Evolutionary conservation across 2,888 invertebrate genomes (phyloP), one percentile per base, ranked within the genome.

Genomic region (Boloria selene): DNA sequence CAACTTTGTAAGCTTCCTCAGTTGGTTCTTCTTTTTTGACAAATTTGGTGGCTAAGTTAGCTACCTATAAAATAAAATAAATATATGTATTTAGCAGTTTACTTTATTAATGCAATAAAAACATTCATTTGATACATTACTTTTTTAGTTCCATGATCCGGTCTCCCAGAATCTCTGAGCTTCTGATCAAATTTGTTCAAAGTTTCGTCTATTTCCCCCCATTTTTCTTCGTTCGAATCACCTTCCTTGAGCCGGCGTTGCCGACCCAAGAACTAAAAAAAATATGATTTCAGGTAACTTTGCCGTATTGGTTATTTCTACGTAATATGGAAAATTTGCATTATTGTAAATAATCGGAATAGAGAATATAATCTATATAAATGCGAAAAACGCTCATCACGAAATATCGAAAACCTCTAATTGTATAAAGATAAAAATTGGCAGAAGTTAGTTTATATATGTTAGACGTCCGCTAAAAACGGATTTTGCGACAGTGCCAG

Each of bases 11-110:
- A 62, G 88, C 81, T 73, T 93, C 93, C 14, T 50, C 31, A 4
- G 13, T 59, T 38, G 92, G 88, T 77, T 93, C 93, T 54, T 88
- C 93, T 76, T 93, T 93, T 77, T 92, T 97, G 94, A 83, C 96
- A 66, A 91, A 91, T 73, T 88, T 90, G 10, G 82, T 97, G n/a
- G 97, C 97, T 89, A 98, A 95, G 64, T 95, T 95, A 47, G 97
- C 97, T 13, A 98, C 97, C 90, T 90, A 72, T 38, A 73, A 65
- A 60, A 53, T 26, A 59, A 17, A 17, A 26, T 16, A 16, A 3
- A 16, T 7, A 13, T 4, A 17, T 49, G 17, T 16, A 16, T 49
- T 31, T 38, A 17, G 16, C 5, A 49, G 13, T 59, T 3, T 7
- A 31, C 0, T 16, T 16, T 1, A 55, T 18, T 26, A 4, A 3